phyloP scores from a whole-genome alignment of 2,113 vertebrate species.

The Columba livia region DNA sequence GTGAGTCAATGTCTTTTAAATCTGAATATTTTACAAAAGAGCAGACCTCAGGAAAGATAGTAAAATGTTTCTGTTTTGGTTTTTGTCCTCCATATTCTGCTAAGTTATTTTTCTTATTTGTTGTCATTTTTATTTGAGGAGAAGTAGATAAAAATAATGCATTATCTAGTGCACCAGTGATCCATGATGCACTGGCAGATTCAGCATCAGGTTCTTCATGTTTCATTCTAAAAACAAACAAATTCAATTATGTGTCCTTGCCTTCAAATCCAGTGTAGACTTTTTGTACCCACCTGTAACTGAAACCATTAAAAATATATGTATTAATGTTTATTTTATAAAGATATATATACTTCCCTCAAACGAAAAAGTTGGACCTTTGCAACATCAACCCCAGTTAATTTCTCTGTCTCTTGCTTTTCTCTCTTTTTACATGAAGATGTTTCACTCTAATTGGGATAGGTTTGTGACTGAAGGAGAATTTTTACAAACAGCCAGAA shows the following conservation, averaged over 20 bases:
- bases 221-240: not conserved
- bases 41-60: not conserved
- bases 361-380: not conserved
- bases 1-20: not conserved
- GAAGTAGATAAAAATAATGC: not conserved
- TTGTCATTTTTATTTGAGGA: not conserved
- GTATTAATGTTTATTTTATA: not conserved
- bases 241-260: not conserved
- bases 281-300: not conserved
- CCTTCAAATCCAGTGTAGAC: not conserved
- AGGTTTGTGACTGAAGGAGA: not conserved
- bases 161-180: not conserved
- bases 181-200: not conserved
- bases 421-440: not conserved
- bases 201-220: not conserved
- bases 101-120: not conserved
- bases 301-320: not conserved
- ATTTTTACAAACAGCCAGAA: not conserved
- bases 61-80: not conserved
- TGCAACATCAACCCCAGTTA: not conserved
- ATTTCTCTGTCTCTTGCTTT: not conserved
- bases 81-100: not conserved
- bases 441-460: not conserved
- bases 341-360: not conserved
- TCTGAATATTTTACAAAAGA: not conserved